Base-by-base conservation (phyloP, 2,797 vertebrate species). In the Arctocebus calabarensis region DNA sequence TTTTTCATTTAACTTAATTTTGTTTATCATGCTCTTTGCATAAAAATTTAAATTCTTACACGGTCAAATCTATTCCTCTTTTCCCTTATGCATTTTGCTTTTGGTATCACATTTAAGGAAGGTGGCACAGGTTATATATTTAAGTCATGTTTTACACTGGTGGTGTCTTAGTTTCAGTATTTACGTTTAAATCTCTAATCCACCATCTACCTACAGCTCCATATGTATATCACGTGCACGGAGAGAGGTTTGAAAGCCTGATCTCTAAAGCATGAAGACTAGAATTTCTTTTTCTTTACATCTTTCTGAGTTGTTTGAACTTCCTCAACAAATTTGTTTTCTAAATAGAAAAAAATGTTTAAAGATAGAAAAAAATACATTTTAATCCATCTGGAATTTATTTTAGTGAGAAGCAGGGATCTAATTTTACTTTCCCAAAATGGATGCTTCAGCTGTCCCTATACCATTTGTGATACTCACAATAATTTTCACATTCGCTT, bases 311-410 rank as follows among this genome's bases (percentile, higher is more conserved):
- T 59, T 62, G 34, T 88, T 71, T 82, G 71, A 91, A 84, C 82
- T 88, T 89, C 74, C 84, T 96, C 86, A 90, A 92, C 16, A 79
- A 92, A 94, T 87, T n/a, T 70, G 59, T 61, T 95, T 95, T 92
- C 94, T 43, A 84, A 95, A 94, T n/a, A 89, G 73, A 45, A 91
- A 74, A 75, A 70, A 94, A n/a, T 2, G 7, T 70, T 87, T 88
- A 74, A 85, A 84, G 90, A 83, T 74, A 73, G 85, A 22, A 84
- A 84, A 79, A 90, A 71, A 40, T 1, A 61, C n/a, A 83, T 84
- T 84, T 94, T 57, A 85, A 70, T 89, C 92, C 95, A 94, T 91
- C 90, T 96, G 92, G 94, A 93, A 96, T 94, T 88, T 95, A 66
- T 95, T 92, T 71, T n/a, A 74, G 77, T 88, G 59, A 95, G 93